Conservation (phyloP, 2,797 vertebrate genomes). For the Steatocranus sp. region DNA sequence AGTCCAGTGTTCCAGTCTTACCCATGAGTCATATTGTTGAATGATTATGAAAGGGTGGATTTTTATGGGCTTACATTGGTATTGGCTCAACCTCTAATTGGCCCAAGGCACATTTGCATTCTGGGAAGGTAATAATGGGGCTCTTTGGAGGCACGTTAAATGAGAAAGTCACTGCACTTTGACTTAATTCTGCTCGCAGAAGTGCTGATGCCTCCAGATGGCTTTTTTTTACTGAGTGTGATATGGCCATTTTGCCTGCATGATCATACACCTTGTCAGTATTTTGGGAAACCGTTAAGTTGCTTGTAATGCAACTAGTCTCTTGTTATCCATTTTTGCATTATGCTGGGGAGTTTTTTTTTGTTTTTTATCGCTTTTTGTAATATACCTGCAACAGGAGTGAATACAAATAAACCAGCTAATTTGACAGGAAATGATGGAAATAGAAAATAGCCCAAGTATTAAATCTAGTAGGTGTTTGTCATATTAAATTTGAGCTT, state of each 20-base stretch:
- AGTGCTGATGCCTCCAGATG: conserved; percentile 72
- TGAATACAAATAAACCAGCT: background rate
- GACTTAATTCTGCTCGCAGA: conserved; percentile 66
- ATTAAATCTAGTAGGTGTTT: background rate
- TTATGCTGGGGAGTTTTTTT: background rate
- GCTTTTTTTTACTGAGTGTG: conserved; percentile 63
- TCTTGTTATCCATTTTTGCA: conserved; percentile 8
- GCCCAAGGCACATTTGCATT: conserved; percentile 71
- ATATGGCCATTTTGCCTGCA: conserved; percentile 62
- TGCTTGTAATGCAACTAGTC: conserved; percentile 15
- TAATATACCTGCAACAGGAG: background rate
- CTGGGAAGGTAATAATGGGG: conserved; percentile 70
- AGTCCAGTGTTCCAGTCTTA: conserved; percentile 53
- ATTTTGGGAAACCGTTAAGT: conserved; percentile 36
- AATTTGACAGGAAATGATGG: background rate
- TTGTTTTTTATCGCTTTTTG: conserved; percentile 6
- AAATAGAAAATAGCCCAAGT: background rate
- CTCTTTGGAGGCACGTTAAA: conserved; percentile 69
- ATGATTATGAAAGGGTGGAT: conserved; percentile 61
- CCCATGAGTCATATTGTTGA: conserved; percentile 70
- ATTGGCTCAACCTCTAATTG: conserved; percentile 73
- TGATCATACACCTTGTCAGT: conserved; percentile 49
- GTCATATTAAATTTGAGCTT: background rate
- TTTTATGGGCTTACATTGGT: conserved; percentile 70
- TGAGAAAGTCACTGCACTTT: conserved; percentile 67